Evolutionary conservation across 1,140 invertebrate species (phyloP).

Genomic region (Zaprionus lachaisei): DNA sequence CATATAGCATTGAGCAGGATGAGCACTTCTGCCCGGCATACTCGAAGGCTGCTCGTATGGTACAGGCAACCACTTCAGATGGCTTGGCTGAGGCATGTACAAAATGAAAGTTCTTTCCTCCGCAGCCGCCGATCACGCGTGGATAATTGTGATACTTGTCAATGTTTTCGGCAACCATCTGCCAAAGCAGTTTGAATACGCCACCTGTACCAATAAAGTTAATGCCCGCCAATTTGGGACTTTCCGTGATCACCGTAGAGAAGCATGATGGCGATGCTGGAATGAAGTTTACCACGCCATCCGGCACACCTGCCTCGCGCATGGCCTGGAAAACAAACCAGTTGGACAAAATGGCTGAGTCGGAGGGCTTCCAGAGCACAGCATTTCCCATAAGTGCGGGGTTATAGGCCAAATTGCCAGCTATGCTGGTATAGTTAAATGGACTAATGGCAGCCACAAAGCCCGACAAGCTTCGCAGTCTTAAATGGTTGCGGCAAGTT

Average conservation of each 20-base stretch:
- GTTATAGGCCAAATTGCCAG: slow-evolving; percentile 97
- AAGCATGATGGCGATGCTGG: slow-evolving; percentile 96
- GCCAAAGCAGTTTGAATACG: slow-evolving; percentile 97
- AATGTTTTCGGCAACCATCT: slow-evolving; percentile 95
- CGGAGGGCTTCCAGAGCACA: slow-evolving; percentile 99
- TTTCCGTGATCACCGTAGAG: slow-evolving; percentile 93
- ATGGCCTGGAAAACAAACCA: slow-evolving; percentile 97
- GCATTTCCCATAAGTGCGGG: slow-evolving; percentile 99
- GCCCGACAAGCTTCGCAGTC: slow-evolving; percentile 96
- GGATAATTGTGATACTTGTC: slow-evolving; percentile 95
- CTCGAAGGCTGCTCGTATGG: slow-evolving; percentile 97
- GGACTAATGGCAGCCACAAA: slow-evolving; percentile 99
- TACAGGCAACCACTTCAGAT: slow-evolving; percentile 90
- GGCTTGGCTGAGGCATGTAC: slow-evolving; percentile 95
- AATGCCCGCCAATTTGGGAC: slow-evolving; percentile 94
- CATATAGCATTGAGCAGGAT: slow-evolving; percentile 97
- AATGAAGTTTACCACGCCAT: slow-evolving; percentile 98
- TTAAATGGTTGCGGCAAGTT: slow-evolving; percentile 90
- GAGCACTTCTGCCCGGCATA: slow-evolving; percentile 99
- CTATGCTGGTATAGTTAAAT: slow-evolving; percentile 99
- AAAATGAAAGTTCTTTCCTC: slow-evolving; percentile 99
- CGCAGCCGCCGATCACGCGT: slow-evolving; percentile 96
- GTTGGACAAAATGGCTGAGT: slow-evolving; percentile 98
- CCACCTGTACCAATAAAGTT: slow-evolving; percentile 93
- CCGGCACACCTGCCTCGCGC: slow-evolving; percentile 95